A percentile compares a stretch with the other conserved stretches of the same genome.
Evolutionary conservation across 1,140 invertebrate genomes (phyloP).

Genomic region (Drosophila pruinosa): DNA sequence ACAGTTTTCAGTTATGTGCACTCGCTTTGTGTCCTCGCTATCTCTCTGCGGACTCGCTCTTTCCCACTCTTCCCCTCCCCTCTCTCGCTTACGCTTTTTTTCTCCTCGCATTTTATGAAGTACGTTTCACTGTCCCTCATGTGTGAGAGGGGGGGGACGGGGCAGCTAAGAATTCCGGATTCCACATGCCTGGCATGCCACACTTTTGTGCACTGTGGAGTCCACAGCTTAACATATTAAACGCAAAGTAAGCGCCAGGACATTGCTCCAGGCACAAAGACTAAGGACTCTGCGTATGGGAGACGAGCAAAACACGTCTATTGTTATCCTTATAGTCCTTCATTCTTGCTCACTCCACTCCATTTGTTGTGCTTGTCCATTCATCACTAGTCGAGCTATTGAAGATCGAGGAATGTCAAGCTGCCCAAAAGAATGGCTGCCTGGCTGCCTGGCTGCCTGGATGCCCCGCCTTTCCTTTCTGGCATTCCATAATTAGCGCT

Average conservation of each 20-base stretch:
- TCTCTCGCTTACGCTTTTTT: slow-evolving; percentile 40
- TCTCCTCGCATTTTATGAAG: slow-evolving; percentile 59
- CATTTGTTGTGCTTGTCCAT: slow-evolving; percentile 3
- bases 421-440: too few relatives aligned
- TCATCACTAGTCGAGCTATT: slow-evolving; percentile 2
- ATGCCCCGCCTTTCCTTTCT: too few relatives aligned
- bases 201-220: slow-evolving; percentile 70
- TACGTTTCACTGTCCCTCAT: slow-evolving; percentile 6
- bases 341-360: neutral
- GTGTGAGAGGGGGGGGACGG: neutral
- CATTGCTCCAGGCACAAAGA: slow-evolving; percentile 19
- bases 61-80: neutral
- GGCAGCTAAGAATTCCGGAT: slow-evolving; percentile 42
- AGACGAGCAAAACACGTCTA: slow-evolving; percentile 11
- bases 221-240: slow-evolving; percentile 74
- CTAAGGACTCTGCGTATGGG: slow-evolving; percentile 1
- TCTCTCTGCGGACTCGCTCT: slow-evolving; percentile 8
- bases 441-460: too few relatives aligned
- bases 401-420: slow-evolving; percentile 10
- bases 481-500: slow-evolving; percentile 52
- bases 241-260: slow-evolving; percentile 57
- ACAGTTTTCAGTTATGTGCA: slow-evolving; percentile 78
- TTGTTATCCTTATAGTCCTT: slow-evolving; percentile 31
- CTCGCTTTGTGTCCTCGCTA: slow-evolving; percentile 63
- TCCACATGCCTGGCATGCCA: slow-evolving; percentile 72